Evolutionary conservation across 2,888 invertebrate genomes (phyloP).

Genomic region (Euplexia lucipara): DNA sequence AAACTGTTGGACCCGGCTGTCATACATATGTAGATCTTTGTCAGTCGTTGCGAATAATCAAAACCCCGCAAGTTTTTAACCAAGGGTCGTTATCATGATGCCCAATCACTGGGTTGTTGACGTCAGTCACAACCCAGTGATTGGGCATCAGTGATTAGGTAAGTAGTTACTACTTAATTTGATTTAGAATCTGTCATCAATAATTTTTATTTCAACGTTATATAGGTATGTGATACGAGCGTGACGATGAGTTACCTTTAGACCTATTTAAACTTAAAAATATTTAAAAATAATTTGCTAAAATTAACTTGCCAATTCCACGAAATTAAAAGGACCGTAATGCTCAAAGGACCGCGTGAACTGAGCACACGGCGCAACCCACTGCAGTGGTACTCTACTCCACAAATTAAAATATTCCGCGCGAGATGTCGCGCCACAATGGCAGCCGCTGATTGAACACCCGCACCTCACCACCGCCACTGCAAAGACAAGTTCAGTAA

Average conservation of each 20-base stretch:
- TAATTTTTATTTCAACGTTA: background rate
- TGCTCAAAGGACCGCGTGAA: conserved; percentile 3
- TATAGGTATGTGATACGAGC: background rate
- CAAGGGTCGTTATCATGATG: too few relatives aligned
- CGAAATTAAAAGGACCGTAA: background rate
- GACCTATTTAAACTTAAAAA: background rate
- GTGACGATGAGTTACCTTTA: background rate
- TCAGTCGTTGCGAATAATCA: too few relatives aligned
- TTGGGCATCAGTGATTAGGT: too few relatives aligned
- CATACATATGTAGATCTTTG: too few relatives aligned
- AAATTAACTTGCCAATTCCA: background rate
- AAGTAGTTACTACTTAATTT: too few relatives aligned
- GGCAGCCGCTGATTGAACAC: conserved; percentile 57
- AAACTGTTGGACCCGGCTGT: too few relatives aligned
- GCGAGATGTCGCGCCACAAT: conserved; percentile 61
- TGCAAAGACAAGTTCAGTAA: background rate
- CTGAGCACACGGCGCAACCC: conserved; percentile 6
- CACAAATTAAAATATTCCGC: conserved; percentile 71
- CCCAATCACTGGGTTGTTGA: too few relatives aligned
- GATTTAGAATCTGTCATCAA: background rate
- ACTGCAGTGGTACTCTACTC: conserved; percentile 23
- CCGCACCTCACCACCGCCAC: conserved; percentile 28
- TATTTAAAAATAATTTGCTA: background rate
- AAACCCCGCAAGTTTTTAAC: too few relatives aligned
- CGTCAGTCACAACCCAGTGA: too few relatives aligned